Evolutionary conservation across 2,113 vertebrate species (phyloP), one percentile per base, ranked within the genome.

Genomic region (Xenotilapia flavipinnis): DNA sequence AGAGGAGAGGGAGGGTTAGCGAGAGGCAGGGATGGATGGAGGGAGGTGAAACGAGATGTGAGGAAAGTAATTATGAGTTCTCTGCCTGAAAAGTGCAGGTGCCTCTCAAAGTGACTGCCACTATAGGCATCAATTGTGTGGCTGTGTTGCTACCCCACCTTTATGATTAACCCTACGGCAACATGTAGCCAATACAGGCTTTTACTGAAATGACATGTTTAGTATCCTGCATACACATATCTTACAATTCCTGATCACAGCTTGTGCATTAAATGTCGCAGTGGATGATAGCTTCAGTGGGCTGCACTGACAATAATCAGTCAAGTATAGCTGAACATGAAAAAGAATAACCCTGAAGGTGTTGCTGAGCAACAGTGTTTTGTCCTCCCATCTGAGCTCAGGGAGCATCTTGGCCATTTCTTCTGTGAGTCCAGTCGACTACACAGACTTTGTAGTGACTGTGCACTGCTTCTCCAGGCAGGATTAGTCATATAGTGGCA

Each of bases 1-100:
- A 86, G 75, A 80, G 33, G 87, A 40, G 85, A 82, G 47, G 80
- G 88, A 42, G 79, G 70, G 84, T 19, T 33, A 17, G 82, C 86
- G 58, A 23, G 84, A 86, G 70, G 47, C 49, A 58, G 55, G 62
- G 40, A 62, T 75, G 86, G 83, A 62, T 62, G 81, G 77, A 53
- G 86, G 6, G 73, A 93, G 84, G 87, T 89, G 91, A 86, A 89
- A 90, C 60, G 89, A 55, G 87, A 87, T 89, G 91, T 40, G 88
- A 87, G 88, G 45, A 81, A 58, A 9, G 56, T 90, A 93, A 95
- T 95, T 92, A 95, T 88, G 86, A 90, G 87, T 83, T 87, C 7
- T 87, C 55, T n/a, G 88, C 58, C 85, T 93, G 93, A 94, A 92
- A 88, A 90, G 91, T 92, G 89, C 95, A 95, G 91, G 92, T 95